phyloP scores from a whole-genome alignment of 2,888 invertebrate genomes.

The Acrocyrtus sp. region DNA sequence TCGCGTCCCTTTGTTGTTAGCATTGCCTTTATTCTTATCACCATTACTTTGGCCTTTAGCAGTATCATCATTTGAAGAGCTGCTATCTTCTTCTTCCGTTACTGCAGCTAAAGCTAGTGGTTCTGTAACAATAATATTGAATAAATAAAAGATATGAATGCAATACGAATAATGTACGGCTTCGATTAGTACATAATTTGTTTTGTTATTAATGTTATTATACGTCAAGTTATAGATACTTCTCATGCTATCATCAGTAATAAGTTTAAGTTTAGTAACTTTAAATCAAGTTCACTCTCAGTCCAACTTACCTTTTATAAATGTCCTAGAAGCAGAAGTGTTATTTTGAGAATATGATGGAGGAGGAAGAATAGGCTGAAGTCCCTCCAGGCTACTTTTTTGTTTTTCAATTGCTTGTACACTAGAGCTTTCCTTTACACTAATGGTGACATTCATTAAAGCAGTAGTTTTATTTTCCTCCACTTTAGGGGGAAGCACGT shows the following conservation, averaged over 20 bases:
- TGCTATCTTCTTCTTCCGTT: conserved; percentile 27
- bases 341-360: background rate
- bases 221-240: too few relatives aligned
- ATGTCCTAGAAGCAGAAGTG: conserved; percentile 16
- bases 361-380: conserved; percentile 5
- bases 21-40: too few relatives aligned
- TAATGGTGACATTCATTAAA: conserved; percentile 31
- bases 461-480: conserved; percentile 1
- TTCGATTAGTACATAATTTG: too few relatives aligned
- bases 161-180: too few relatives aligned
- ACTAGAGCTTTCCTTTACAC: conserved; percentile 15
- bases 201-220: too few relatives aligned
- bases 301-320: conserved; percentile 28
- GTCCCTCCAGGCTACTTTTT: background rate
- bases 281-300: too few relatives aligned
- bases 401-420: background rate
- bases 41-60: too few relatives aligned
- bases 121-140: conserved; percentile 18
- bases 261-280: too few relatives aligned
- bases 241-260: too few relatives aligned
- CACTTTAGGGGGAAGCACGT: conserved; percentile 11
- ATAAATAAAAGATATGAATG: too few relatives aligned
- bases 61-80: background rate
- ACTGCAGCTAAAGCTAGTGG: conserved; percentile 18
- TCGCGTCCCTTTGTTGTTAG: background rate